A percentile compares a stretch with the other conserved stretches of the same genome.
phyloP scores from a whole-genome alignment of 2,113 vertebrate species.

The Varanus salvator region DNA sequence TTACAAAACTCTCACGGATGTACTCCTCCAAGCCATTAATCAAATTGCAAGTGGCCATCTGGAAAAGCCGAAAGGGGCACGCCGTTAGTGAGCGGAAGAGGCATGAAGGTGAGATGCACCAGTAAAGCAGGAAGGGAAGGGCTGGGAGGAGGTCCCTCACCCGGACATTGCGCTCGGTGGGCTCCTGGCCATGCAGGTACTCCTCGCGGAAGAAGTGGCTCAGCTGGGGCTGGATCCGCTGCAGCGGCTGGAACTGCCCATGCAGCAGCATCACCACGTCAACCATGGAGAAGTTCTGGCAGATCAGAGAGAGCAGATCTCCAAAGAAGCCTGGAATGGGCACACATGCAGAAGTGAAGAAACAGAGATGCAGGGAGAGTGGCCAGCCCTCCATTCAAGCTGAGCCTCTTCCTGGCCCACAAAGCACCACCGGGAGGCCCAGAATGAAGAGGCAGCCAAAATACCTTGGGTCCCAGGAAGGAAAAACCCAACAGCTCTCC shows the following conservation, averaged over 20 bases:
- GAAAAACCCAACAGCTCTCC: not conserved
- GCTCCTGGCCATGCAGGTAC: slow-evolving; percentile 86
- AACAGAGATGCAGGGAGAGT: no score
- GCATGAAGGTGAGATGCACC: not conserved
- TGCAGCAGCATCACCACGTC: slow-evolving; percentile 93
- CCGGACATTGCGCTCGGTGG: slow-evolving; percentile 86
- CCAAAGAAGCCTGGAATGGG: slow-evolving; percentile 86
- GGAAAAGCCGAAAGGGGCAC: not conserved
- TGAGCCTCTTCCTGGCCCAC: not conserved
- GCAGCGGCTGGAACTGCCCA: slow-evolving; percentile 88
- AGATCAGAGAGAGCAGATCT: slow-evolving; percentile 89
- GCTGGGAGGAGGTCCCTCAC: slow-evolving; percentile 65
- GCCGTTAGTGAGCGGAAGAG: not conserved
- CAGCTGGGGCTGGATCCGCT: slow-evolving; percentile 88
- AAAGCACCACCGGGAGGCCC: not conserved
- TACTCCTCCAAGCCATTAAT: slow-evolving; percentile 84
- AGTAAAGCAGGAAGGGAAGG: no score
- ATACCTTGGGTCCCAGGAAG: not conserved
- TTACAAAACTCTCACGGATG: slow-evolving; percentile 86
- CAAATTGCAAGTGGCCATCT: slow-evolving; percentile 76
- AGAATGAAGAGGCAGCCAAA: not conserved
- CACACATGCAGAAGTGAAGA: not conserved
- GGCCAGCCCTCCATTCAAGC: not conserved
- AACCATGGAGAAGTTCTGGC: slow-evolving; percentile 92
- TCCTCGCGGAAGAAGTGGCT: slow-evolving; percentile 89